A percentile compares a stretch with the other conserved stretches of the same genome.
phyloP scores from a whole-genome alignment of 2,113 vertebrate genomes.

The Chloroceryle aenea region DNA sequence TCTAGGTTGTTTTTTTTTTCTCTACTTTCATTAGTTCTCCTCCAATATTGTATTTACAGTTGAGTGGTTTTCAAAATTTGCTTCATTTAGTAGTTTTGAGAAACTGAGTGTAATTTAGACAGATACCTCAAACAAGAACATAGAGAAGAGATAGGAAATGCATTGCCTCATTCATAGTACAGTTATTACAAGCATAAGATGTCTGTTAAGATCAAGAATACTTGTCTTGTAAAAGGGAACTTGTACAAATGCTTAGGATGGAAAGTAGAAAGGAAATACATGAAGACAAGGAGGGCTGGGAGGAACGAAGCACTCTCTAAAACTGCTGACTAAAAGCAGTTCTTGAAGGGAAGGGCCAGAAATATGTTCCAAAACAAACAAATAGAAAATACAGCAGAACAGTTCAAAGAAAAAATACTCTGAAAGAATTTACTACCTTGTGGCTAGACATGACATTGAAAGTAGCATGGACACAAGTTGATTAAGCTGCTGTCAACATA shows the following conservation, averaged over 20 bases:
- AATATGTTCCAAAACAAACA: slow-evolving; percentile 41
- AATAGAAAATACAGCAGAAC: background rate
- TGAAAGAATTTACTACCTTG: slow-evolving; percentile 53
- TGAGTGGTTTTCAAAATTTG: background rate
- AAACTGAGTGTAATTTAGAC: background rate
- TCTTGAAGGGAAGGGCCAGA: background rate
- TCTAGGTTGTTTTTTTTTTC: background rate
- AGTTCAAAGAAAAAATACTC: slow-evolving; percentile 42
- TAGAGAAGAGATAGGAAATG: background rate
- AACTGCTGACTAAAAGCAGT: slow-evolving; percentile 43
- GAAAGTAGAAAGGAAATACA: slow-evolving; percentile 9
- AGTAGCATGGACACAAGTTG: slow-evolving; percentile 7
- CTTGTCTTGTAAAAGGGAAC: background rate
- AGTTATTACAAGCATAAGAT: background rate
- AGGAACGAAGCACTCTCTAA: background rate
- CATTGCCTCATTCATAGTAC: background rate
- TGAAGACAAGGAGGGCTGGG: background rate
- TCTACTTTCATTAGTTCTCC: background rate
- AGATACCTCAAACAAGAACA: background rate
- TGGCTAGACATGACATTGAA: slow-evolving; percentile 59
- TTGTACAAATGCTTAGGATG: background rate
- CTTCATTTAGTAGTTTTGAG: background rate
- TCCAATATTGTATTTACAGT: background rate
- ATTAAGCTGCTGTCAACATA: slow-evolving; percentile 47
- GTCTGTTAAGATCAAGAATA: background rate